Percentiles rank a stretch among this genome's conserved stretches.
Evolutionary conservation across 2,797 vertebrate species (phyloP).

Genomic region (Caiman crocodilus): DNA sequence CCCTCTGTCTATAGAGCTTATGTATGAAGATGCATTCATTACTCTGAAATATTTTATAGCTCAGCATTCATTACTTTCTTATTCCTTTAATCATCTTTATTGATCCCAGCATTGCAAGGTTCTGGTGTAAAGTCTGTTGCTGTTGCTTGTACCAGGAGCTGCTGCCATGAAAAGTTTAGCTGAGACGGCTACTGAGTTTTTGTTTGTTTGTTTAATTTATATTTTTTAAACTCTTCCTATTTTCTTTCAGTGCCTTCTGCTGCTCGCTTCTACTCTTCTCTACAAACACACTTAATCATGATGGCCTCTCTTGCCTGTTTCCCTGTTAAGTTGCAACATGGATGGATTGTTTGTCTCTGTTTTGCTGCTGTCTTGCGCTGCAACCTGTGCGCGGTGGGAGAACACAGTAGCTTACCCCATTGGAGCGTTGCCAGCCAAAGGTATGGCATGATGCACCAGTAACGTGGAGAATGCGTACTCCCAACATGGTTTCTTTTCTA

Average conservation of each 20-base stretch:
- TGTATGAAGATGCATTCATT: neutral
- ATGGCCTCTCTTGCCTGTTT: neutral
- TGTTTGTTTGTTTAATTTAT: neutral
- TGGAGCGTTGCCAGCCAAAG: neutral
- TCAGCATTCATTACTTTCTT: fast-evolving
- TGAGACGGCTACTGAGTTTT: neutral
- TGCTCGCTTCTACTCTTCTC: neutral
- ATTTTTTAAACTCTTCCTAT: neutral
- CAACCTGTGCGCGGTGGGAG: neutral
- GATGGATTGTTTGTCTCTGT: neutral
- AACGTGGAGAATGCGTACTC: neutral
- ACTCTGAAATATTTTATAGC: neutral
- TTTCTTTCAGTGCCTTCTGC: neutral
- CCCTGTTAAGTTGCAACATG: neutral
- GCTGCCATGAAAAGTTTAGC: fast-evolving
- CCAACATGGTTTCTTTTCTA: neutral
- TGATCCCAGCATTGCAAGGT: neutral
- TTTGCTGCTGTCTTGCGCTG: neutral
- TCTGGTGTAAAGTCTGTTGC: neutral
- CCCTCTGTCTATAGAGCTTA: fast-evolving
- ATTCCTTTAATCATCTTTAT: neutral
- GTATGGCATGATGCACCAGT: neutral
- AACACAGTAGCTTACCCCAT: neutral
- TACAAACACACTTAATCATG: neutral
- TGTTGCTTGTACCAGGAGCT: neutral